Base-by-base conservation (phyloP, 2,797 vertebrate genomes). In the Macropodus opercularis region DNA sequence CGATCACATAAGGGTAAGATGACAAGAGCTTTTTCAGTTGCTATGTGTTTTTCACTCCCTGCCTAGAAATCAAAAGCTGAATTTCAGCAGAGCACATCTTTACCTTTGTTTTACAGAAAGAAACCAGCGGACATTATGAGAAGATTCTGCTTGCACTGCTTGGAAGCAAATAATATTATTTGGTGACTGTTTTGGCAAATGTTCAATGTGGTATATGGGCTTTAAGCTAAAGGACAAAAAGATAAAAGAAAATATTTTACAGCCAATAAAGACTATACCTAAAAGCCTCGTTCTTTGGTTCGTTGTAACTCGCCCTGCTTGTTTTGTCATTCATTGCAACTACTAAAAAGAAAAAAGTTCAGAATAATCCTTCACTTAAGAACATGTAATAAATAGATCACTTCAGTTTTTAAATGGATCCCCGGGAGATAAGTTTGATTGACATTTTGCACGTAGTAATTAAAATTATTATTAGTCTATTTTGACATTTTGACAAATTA, bases 51-150 rank as follows among this genome's bases (percentile, higher is more conserved):
- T 34, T 13, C 5, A 38, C 9, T 39, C 8, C n/a, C 15, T 24
- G 14, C n/a, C 19, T 22, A 6, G 31, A 32, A 32, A 32, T 1
- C 4, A 32, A 12, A 42, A 6, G 41, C 1, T 11, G 11, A 12
- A 11, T 66, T 52, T 32, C 1, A 9, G 5, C 41, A 69, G 5
- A 68, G 18, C 12, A n/a, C 41, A 5, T 40, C 3, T 62, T 57
- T 81, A 21, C 53, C 29, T 79, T 35, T 49, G 22, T 62, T 72
- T 73, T n/a, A 75, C 88, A 98, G 97, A 89, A 92, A 61, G 94
- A 97, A 81, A 95, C 95, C 19, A 90, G 93, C 41, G 94, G 93
- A 60, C 91, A 95, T 75, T 95, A 92, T 78, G 91, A 93, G 92
- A 90, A 80, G 24, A 85, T 95, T 62, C 89, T 97, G 44, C 87